Percentiles rank a stretch among this genome's conserved stretches.
Evolutionary conservation across 2,797 vertebrate genomes (phyloP).

Genomic region (Poeciliopsis paucimaculata): DNA sequence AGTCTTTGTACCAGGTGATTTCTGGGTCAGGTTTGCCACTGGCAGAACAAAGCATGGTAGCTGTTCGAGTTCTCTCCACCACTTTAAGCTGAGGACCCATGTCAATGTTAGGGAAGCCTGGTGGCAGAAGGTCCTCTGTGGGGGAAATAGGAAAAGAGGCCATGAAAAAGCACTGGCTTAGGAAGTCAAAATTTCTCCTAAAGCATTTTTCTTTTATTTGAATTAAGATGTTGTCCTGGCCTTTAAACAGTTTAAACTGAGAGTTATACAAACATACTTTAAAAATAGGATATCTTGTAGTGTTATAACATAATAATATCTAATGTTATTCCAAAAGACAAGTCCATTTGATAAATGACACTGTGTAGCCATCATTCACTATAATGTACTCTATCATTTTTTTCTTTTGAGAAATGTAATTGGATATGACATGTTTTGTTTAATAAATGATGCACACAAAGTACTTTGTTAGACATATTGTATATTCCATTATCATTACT

Average conservation of each 20-base stretch:
- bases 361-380: constrained; percentile 11
- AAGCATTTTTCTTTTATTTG: not conserved
- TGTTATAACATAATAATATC: not conserved
- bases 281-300: not conserved
- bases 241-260: not conserved
- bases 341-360: constrained; percentile 1
- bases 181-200: not conserved
- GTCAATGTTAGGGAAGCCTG: constrained; percentile 96
- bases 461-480: not conserved
- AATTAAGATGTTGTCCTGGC: not conserved
- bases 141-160: constrained; percentile 12
- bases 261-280: not conserved
- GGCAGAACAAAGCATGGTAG: constrained; percentile 97
- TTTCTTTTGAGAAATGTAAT: not conserved
- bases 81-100: constrained; percentile 99
- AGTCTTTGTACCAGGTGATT: constrained; percentile 99
- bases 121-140: constrained; percentile 94
- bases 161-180: accelerated
- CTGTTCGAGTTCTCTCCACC: constrained; percentile 94
- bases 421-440: constrained; percentile 1
- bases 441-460: not conserved
- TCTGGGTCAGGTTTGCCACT: constrained; percentile 97
- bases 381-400: constrained; percentile 1
- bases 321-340: not conserved
- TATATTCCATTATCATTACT: constrained; percentile 3